phyloP scores from a whole-genome alignment of 2,113 vertebrate species.

The Eira barbara region DNA sequence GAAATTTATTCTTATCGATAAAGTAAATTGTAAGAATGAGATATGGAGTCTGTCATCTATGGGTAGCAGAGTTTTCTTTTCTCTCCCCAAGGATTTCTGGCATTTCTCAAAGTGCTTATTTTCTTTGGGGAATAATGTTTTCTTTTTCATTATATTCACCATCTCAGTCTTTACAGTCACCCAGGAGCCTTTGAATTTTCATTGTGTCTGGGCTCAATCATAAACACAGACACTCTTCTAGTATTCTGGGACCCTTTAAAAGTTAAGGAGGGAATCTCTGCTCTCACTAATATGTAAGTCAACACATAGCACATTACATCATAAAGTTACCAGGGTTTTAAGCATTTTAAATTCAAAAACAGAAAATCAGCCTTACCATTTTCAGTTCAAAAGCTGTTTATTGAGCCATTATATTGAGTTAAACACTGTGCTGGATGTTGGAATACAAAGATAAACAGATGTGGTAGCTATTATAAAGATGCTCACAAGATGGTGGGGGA shows the following conservation, averaged over 20 bases:
- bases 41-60: slow-evolving; percentile 1
- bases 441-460: neutral
- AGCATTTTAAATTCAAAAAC: neutral
- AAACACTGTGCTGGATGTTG: neutral
- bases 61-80: neutral
- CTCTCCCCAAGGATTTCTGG: neutral
- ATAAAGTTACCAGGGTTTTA: neutral
- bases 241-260: neutral
- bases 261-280: neutral
- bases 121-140: neutral
- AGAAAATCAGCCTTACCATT: neutral
- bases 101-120: slow-evolving; percentile 19
- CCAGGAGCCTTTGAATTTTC: neutral
- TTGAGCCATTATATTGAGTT: neutral
- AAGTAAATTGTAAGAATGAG: slow-evolving; percentile 20
- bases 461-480: neutral
- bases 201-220: neutral
- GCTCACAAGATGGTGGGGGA: neutral
- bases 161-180: neutral
- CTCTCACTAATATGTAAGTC: neutral
- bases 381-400: slow-evolving; percentile 6
- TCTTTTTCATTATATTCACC: neutral
- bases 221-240: neutral
- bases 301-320: neutral
- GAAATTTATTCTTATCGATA: slow-evolving; percentile 27